Percentiles rank a stretch among this genome's conserved stretches.
phyloP scores from a whole-genome alignment of 1,140 invertebrate species.

The Pogonus chalceus region DNA sequence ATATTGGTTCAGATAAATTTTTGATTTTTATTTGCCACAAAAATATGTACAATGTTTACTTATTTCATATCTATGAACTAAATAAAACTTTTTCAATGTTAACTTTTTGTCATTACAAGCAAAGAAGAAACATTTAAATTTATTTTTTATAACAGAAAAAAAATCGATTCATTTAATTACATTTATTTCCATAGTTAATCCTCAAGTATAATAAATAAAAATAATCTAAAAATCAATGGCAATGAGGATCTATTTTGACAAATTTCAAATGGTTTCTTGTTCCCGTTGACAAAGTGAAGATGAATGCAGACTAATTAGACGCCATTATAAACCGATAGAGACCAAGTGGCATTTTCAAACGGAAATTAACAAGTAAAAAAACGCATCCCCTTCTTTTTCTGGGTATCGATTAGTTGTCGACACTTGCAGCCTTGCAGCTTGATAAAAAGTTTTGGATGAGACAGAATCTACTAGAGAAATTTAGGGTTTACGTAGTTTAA shows the following conservation, averaged over 20 bases:
- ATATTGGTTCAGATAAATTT: no score
- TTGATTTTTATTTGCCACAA: no score
- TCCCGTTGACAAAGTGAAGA: background rate
- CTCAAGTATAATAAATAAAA: background rate
- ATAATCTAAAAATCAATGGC: background rate
- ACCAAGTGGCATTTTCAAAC: slow-evolving; percentile 3
- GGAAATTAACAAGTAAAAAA: slow-evolving; percentile 5
- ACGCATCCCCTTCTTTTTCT: background rate
- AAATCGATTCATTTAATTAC: no score
- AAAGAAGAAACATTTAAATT: no score
- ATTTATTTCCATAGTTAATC: background rate
- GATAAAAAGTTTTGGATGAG: slow-evolving; percentile 1
- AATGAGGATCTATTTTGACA: background rate
- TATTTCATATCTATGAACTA: no score
- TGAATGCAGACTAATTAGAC: slow-evolving; percentile 3
- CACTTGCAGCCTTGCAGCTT: background rate
- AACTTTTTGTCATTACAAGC: background rate
- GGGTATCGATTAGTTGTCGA: background rate
- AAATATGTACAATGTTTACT: no score
- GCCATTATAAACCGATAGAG: slow-evolving; percentile 4
- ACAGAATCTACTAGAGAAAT: no score
- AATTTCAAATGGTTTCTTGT: background rate
- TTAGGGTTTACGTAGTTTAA: no score
- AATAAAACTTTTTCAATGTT: no score
- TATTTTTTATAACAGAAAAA: no score